Evolutionary conservation across 2,888 invertebrate genomes (phyloP).

Genomic region (Julus scanicus): DNA sequence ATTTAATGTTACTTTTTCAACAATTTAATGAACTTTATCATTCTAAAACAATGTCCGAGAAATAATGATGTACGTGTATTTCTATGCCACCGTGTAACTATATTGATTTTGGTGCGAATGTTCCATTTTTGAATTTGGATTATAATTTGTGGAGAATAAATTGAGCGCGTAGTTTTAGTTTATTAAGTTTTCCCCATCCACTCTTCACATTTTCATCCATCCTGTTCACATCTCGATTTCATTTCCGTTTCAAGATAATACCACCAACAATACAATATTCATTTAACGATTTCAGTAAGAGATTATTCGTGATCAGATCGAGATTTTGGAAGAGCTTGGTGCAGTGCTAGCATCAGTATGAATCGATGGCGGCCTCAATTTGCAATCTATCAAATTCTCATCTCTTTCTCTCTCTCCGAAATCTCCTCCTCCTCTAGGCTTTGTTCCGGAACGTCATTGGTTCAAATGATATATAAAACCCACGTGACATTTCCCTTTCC

Average conservation of each 20-base stretch:
- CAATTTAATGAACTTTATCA: no score
- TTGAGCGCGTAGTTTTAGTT: neutral
- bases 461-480: neutral
- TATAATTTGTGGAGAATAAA: neutral
- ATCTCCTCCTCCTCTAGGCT: conserved; percentile 44
- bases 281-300: neutral
- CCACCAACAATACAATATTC: neutral
- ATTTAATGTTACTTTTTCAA: no score
- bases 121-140: neutral
- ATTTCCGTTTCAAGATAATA: neutral
- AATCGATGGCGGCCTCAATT: conserved; percentile 38
- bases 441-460: conserved; percentile 12
- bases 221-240: neutral
- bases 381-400: conserved; percentile 31
- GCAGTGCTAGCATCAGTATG: neutral
- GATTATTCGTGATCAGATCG: neutral
- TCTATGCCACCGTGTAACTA: neutral
- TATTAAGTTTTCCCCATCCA: neutral
- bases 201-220: neutral
- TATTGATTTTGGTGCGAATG: neutral
- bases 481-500: conserved; percentile 47
- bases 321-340: neutral
- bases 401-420: conserved; percentile 44
- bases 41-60: no score
- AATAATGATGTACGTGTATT: neutral